Conservation (phyloP, 1,140 invertebrate genomes). For the Aphis gossypii region DNA sequence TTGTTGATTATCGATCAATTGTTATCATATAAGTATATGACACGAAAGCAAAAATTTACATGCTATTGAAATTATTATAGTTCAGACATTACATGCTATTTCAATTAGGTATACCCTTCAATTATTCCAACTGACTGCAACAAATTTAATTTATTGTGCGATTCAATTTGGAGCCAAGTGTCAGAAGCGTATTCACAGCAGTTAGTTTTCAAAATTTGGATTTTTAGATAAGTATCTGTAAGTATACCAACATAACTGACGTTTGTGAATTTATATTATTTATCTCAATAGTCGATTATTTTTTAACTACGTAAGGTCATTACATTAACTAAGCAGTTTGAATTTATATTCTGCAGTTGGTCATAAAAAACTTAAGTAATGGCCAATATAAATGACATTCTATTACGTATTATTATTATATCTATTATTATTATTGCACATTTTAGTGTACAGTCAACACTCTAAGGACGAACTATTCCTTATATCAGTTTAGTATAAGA, state of each 20-base stretch:
- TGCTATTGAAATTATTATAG: background rate
- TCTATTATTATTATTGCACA: background rate
- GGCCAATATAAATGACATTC: background rate
- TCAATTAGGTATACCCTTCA: background rate
- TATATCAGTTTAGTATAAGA: background rate
- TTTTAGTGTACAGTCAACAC: background rate
- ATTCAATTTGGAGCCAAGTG: background rate
- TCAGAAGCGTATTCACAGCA: background rate
- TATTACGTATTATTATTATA: background rate
- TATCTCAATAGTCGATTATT: background rate
- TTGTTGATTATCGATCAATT: slow-evolving; percentile 17
- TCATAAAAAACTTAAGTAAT: background rate
- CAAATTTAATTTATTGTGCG: background rate
- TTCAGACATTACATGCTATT: background rate
- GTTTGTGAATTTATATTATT: background rate
- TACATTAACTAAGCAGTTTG: background rate
- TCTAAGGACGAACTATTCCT: background rate
- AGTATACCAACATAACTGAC: background rate
- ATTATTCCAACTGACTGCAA: background rate
- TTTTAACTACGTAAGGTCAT: background rate
- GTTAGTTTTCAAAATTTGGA: background rate
- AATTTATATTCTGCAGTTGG: background rate
- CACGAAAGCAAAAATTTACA: background rate
- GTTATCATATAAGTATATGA: background rate
- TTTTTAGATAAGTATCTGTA: background rate